phyloP scores from a whole-genome alignment of 2,797 vertebrate species.

The Pseudopleuronectes americanus region DNA sequence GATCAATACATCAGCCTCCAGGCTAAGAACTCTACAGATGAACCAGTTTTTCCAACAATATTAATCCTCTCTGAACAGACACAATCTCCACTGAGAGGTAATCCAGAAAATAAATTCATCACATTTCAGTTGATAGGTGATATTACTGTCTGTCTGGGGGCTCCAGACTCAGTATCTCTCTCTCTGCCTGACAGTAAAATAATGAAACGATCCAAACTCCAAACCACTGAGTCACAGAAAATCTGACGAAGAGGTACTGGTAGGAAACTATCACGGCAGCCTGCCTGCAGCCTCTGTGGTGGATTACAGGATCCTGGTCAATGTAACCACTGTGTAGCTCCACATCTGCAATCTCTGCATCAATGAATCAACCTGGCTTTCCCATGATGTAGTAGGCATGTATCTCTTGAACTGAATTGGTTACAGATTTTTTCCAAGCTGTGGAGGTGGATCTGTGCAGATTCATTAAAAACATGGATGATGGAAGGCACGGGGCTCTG shows the following conservation, averaged over 20 bases:
- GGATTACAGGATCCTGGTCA: slow-evolving; percentile 26
- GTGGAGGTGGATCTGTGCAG: background rate
- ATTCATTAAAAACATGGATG: background rate
- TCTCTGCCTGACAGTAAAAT: background rate
- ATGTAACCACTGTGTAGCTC: background rate
- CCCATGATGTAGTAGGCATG: background rate
- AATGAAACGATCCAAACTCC: slow-evolving; percentile 28
- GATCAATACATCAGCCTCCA: slow-evolving; percentile 44
- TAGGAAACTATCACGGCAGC: background rate
- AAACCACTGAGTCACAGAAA: background rate
- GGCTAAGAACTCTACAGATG: slow-evolving; percentile 18
- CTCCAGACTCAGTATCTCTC: slow-evolving; percentile 6
- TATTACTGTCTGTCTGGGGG: slow-evolving; percentile 10
- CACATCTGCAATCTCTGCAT: slow-evolving; percentile 23
- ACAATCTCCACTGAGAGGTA: slow-evolving; percentile 20
- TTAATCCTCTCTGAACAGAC: slow-evolving; percentile 46
- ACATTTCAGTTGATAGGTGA: slow-evolving; percentile 29
- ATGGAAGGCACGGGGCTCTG: background rate
- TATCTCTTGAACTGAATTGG: slow-evolving; percentile 1
- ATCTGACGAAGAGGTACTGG: slow-evolving; percentile 9
- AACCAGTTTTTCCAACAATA: slow-evolving; percentile 22
- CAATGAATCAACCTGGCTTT: slow-evolving; percentile 6
- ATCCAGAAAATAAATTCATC: slow-evolving; percentile 19
- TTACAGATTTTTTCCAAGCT: slow-evolving; percentile 3
- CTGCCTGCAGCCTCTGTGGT: slow-evolving; percentile 7